Base-by-base conservation (phyloP, 2,888 invertebrate species). In the Uloborus plumipes region DNA sequence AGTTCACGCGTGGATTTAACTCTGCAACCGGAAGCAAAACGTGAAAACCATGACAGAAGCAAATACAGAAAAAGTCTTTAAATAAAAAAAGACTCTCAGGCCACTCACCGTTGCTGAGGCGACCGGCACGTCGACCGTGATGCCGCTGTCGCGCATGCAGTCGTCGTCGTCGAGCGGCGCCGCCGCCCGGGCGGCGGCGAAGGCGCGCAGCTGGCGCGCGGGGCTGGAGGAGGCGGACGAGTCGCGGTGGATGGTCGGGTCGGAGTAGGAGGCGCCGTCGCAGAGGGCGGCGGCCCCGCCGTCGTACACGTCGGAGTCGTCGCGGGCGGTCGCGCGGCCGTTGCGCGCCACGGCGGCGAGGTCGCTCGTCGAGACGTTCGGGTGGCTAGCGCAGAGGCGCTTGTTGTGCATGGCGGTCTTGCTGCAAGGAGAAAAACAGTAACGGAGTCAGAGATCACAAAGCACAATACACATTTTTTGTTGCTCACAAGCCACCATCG, bases 301-400 rank as follows among this genome's bases (percentile, higher is more conserved):
- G 9, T 62, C 16, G n/a, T 22, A 20, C 2, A 53, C 71, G n/a
- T 20, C 62, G 20, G 51, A 39, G 64, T 79, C 69, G 50, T 70
- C 66, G 50, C 76, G 31, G 15, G 79, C 47, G 49, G 61, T 26
- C 51, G 49, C 39, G 22, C 64, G 18, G n/a, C 67, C 67, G 50
- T 58, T 39, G 14, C 59, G 50, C n/a, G 75, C 78, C 65, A 80
- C 78, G 20, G 80, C 81, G 22, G 80, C 85, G 49, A 85, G 65
- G 70, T 86, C 84, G 49, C 76, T 84, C 20, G 73, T 81, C 39
- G 85, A 85, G 15, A 86, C 85, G 65, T 86, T 85, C n/a, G 86
- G 86, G 59, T 86, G 86, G 69, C 86, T 86, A 47, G 84, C 78
- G 61, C 85, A 82, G 50, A 86, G 73, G 47, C 86, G 72, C 50